These are phyloP conservation scores for Erebia palarica DNA, from an alignment of 2,888 invertebrate genomes.

Conservation along the genomic window DNA sequence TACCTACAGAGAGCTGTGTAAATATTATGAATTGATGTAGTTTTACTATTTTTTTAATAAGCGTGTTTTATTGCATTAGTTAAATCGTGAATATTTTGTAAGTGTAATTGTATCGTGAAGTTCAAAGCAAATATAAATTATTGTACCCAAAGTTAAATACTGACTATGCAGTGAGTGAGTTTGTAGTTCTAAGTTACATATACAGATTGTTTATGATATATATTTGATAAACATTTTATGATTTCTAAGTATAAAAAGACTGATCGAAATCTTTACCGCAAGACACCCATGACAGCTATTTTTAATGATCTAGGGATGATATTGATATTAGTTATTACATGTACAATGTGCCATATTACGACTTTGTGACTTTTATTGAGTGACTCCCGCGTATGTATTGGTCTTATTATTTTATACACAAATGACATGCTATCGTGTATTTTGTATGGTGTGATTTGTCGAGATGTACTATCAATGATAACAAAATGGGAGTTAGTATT, in stretches of 20 bases:
- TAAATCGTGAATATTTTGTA: constrained; percentile 42
- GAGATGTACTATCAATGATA: too few species aligned
- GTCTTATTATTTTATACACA: too few species aligned
- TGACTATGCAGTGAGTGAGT: constrained; percentile 39
- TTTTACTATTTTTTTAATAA: constrained; percentile 26
- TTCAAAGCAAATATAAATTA: constrained; percentile 53
- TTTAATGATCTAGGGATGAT: background rate
- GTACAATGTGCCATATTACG: constrained; percentile 34
- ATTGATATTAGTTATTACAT: constrained; percentile 10
- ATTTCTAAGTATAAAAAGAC: constrained; percentile 37
- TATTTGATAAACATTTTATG: constrained; percentile 4
- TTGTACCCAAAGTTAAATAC: constrained; percentile 43
- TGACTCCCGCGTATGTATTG: too few species aligned
- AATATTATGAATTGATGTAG: constrained; percentile 17
- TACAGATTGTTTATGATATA: constrained; percentile 11
- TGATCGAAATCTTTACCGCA: constrained; percentile 43
- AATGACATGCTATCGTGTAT: too few species aligned
- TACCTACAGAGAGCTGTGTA: constrained; percentile 4
- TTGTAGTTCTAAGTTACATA: constrained; percentile 29
- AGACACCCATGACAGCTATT: constrained; percentile 17
- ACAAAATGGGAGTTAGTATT: too few species aligned
- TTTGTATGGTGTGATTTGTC: too few species aligned
- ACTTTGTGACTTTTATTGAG: background rate
- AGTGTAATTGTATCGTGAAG: constrained; percentile 47
- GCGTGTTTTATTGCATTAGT: constrained; percentile 23